Evolutionary conservation across 2,113 vertebrate genomes (phyloP).

Genomic region (Meriones unguiculatus): DNA sequence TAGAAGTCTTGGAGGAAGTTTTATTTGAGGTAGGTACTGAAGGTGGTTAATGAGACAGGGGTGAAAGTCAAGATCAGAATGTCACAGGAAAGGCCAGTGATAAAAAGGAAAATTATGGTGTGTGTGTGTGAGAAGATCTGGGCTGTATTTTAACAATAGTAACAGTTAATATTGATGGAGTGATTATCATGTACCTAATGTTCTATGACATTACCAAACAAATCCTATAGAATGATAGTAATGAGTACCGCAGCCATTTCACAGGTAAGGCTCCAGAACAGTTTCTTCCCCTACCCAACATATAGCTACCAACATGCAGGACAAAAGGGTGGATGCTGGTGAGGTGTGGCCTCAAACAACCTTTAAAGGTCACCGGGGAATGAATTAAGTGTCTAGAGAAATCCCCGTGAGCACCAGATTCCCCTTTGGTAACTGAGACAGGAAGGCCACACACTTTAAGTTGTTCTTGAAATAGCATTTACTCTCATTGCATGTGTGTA

Average conservation of each 20-base stretch:
- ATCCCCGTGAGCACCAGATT: neutral
- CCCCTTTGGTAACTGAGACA: neutral
- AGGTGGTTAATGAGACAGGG: neutral
- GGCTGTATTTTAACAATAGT: neutral
- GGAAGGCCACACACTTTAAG: neutral
- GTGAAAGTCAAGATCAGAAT: neutral
- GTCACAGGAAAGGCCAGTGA: neutral
- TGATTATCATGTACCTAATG: neutral
- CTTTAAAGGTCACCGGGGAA: neutral
- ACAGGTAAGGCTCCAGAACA: neutral
- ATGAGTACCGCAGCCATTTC: neutral
- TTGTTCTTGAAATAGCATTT: neutral
- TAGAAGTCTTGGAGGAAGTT: neutral
- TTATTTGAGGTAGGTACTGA: neutral
- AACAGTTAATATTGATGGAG: neutral
- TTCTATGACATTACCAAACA: neutral
- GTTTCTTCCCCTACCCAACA: neutral
- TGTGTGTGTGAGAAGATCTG: neutral
- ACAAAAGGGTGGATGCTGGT: neutral
- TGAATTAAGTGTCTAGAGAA: neutral
- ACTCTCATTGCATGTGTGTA: neutral
- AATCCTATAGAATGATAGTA: neutral
- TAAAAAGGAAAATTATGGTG: neutral
- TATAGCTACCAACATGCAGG: neutral
- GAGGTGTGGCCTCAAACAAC: neutral